A percentile compares a stretch with the other conserved stretches of the same genome.
Evolutionary conservation across 2,797 vertebrate species (phyloP).

Genomic region (Characodon lateralis): DNA sequence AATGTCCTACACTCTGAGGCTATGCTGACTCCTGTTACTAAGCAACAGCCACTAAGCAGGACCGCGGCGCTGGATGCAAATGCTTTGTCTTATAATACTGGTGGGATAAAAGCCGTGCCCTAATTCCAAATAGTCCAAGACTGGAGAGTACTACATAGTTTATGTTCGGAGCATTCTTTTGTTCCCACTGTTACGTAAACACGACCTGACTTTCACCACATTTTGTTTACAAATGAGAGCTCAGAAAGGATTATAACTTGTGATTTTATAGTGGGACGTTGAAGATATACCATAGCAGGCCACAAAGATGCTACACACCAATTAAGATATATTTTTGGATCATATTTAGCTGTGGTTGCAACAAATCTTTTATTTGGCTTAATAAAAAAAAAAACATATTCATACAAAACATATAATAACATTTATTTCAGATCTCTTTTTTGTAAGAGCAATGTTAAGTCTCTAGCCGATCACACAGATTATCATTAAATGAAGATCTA

Average conservation of each 20-base stretch:
- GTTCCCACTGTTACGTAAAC: not conserved
- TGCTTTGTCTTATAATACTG: constrained; percentile 40
- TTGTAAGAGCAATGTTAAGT: too few species aligned
- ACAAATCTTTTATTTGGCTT: not conserved
- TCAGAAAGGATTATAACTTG: not conserved
- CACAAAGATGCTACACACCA: not conserved
- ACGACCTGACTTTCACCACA: not conserved
- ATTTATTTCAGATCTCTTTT: not conserved
- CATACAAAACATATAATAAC: not conserved
- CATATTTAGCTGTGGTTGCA: not conserved
- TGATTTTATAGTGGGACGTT: not conserved
- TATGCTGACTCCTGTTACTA: constrained; percentile 49
- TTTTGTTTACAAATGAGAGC: not conserved
- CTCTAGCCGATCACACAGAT: not conserved
- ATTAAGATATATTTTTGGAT: not conserved
- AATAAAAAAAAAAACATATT: not conserved
- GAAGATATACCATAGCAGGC: not conserved
- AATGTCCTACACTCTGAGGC: constrained; percentile 28
- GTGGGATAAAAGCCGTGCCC: constrained; percentile 15
- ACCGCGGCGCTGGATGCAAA: constrained; percentile 30
- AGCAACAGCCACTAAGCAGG: constrained; percentile 54
- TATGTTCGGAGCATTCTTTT: not conserved
- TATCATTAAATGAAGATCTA: not conserved
- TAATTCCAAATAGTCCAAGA: not conserved
- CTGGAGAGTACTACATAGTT: not conserved